Evolutionary conservation across 1,140 invertebrate genomes (phyloP), one percentile per base, ranked within the genome.

Genomic region (Trypoxylus dichotomus): DNA sequence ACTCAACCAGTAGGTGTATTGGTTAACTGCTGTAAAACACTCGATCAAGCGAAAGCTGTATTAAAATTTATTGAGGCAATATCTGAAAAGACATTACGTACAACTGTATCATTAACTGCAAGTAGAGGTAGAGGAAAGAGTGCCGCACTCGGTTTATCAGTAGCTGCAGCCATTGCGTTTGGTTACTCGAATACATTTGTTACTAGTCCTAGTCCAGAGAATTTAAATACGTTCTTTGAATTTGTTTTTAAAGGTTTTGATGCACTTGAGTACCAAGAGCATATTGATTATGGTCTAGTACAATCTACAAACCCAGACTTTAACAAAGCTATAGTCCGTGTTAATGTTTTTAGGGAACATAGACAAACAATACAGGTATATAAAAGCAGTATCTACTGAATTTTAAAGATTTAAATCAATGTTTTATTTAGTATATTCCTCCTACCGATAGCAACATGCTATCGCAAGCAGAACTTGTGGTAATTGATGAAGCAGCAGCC

Each of bases 401-500:
- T 47, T 47, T 7, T 7, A 27, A 1, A 10, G 41, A 13, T 43
- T 37, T 19, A 54, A 79, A 86, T 89, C 10, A 29, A 25, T 11
- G 13, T 27, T 25, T 21, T 68, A 10, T 68, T 68, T 84, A 98
- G 92, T 99, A 99, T 84, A 97, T 99, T 84, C 93, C 96, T 82
- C 98, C 98, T 24, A 92, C 92, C 42, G 97, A 99, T 87, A 91
- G 92, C n/a, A 91, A 92, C 63, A 93, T 96, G 80, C 88, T 99
- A 29, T 93, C 94, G 19, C 96, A 98, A 85, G 97, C 97, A 15
- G 98, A 99, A 87, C 87, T 99, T 13, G 88, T 99, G 32, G 92
- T 99, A 24, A 98, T 99, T 81, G 98, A 99, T 86, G 98, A 99
- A 89, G 98, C 98, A 10, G 98, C 98, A 2, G 98, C 98, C 21